Percentiles rank a stretch among this genome's conserved stretches.
phyloP scores from a whole-genome alignment of 53 echinoderm and acorn worm species.

The Actinopyga echinites region DNA sequence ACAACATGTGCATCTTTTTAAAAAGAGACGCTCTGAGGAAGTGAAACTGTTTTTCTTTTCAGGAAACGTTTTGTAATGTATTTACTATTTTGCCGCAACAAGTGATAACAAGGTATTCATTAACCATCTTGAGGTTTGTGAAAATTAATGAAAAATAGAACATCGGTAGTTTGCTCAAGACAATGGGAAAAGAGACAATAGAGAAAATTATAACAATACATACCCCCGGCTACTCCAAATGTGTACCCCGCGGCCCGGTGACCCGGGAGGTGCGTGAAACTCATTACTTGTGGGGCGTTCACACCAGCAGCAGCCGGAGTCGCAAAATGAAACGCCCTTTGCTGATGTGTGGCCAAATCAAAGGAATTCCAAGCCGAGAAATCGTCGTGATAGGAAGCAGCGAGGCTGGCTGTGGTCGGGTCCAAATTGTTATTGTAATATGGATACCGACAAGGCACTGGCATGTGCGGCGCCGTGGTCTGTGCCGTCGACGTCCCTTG shows the following conservation, averaged over 20 bases:
- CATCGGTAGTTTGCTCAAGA: not conserved
- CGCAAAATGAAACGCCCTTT: constrained; percentile 27
- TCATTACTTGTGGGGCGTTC: not conserved
- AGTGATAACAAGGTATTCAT: too few species aligned
- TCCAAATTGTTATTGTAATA: constrained; percentile 78
- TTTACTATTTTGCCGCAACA: too few species aligned
- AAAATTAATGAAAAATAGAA: too few species aligned
- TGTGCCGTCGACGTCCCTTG: constrained; percentile 43
- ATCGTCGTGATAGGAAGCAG: constrained; percentile 71
- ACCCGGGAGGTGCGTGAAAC: constrained; percentile 26
- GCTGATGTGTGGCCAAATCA: constrained; percentile 57
- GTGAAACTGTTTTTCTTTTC: too few species aligned
- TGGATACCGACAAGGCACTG: constrained; percentile 75
- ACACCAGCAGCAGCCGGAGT: constrained; percentile 2
- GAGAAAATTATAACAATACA: not conserved
- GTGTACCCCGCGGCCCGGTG: constrained; percentile 17
- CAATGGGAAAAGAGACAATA: not conserved
- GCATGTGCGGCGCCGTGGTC: constrained; percentile 42
- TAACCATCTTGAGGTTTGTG: too few species aligned
- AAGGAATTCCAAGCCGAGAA: constrained; percentile 85
- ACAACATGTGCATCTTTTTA: too few species aligned
- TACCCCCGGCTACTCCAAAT: constrained; percentile 18
- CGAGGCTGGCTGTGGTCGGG: constrained; percentile 1
- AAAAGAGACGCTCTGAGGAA: too few species aligned
- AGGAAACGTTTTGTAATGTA: too few species aligned